These are phyloP conservation scores for Ophraella communa DNA, from an alignment of 2,888 invertebrate species.

Conservation along the genomic window DNA sequence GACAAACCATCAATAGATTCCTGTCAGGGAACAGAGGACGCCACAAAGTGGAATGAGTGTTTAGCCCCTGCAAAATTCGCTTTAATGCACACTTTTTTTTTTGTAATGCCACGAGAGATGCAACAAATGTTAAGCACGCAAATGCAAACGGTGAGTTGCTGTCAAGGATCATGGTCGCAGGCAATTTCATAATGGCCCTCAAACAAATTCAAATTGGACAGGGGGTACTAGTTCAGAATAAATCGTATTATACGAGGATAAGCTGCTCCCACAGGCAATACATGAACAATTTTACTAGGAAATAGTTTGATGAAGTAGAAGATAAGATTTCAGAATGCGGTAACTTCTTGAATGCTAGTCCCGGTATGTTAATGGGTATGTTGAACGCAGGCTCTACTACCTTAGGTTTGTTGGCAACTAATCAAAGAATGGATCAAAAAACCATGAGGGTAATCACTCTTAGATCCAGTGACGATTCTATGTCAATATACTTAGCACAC, in stretches of 20 bases:
- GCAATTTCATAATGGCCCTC: constrained; percentile 30
- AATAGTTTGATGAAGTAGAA: neutral
- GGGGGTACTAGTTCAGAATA: neutral
- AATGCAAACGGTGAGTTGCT: no score
- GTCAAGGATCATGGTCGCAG: neutral
- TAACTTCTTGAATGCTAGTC: constrained; percentile 21
- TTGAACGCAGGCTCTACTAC: constrained; percentile 41
- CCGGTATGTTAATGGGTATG: constrained; percentile 46
- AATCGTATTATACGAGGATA: neutral
- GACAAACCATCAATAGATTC: no score
- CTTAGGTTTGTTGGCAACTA: constrained; percentile 20
- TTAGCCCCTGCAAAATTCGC: no score
- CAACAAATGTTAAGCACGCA: no score
- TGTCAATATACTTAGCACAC: neutral
- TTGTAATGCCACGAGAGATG: no score
- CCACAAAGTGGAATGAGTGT: no score
- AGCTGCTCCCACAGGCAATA: neutral
- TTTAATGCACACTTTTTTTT: no score
- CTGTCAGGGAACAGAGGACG: no score
- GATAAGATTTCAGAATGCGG: neutral
- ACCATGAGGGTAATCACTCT: neutral
- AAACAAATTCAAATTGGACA: constrained; percentile 32
- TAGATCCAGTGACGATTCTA: neutral
- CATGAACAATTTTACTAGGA: neutral
- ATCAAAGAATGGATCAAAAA: neutral